phyloP scores from a whole-genome alignment of 1,140 invertebrate genomes.

The Diploscapter pachys region DNA sequence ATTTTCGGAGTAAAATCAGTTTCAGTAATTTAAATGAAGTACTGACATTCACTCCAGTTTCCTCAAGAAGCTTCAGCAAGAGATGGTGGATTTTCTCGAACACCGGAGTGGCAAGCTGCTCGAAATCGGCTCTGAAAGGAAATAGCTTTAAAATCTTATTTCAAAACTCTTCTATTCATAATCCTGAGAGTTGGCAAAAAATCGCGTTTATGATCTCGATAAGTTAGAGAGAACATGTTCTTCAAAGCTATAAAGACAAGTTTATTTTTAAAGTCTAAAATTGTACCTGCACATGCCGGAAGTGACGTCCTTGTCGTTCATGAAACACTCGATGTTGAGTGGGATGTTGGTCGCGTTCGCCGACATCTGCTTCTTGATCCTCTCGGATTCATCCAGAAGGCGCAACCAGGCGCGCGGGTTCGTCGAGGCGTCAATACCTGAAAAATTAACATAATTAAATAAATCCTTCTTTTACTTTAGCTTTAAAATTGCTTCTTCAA shows the following conservation, averaged over 20 bases:
- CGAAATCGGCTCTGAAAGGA: conserved; percentile 71
- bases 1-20: background rate
- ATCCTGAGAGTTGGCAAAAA: no score
- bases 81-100: conserved; percentile 73
- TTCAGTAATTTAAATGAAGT: background rate
- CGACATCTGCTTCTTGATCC: conserved; percentile 98
- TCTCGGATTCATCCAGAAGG: conserved; percentile 86
- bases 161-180: no score
- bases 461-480: background rate
- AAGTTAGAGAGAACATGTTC: no score
- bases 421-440: conserved; percentile 71
- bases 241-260: background rate
- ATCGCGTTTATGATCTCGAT: no score
- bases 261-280: background rate
- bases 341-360: conserved; percentile 82
- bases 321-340: conserved; percentile 95
- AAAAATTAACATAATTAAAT: background rate
- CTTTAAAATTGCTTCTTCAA: background rate
- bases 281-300: conserved; percentile 67
- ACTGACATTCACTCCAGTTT: conserved; percentile 68
- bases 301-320: conserved; percentile 92
- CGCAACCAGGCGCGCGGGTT: conserved; percentile 79
- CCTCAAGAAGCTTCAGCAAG: conserved; percentile 69
- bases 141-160: background rate
- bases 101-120: conserved; percentile 71